phyloP scores from a whole-genome alignment of 2,888 invertebrate genomes.

The Cyclophora albipunctata region DNA sequence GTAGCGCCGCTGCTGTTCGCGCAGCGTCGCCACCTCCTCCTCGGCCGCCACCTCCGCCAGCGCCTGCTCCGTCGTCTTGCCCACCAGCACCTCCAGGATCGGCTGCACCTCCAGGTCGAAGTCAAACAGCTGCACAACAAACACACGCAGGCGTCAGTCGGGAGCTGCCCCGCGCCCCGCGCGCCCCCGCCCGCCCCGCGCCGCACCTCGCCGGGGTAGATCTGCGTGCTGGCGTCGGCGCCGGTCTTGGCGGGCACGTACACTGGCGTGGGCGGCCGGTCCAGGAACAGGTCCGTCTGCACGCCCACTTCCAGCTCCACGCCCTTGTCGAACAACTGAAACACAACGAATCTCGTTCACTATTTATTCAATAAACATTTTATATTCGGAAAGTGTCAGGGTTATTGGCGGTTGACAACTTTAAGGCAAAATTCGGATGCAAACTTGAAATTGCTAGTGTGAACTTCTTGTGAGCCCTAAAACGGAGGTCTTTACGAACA shows the following conservation, averaged over 20 bases:
- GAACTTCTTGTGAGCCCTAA: too few relatives aligned
- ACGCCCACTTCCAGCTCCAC: conserved; percentile 85
- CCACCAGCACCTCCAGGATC: conserved; percentile 90
- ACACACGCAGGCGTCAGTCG: neutral
- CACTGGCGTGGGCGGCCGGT: conserved; percentile 86
- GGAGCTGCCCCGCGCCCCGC: neutral
- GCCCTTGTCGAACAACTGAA: conserved; percentile 81
- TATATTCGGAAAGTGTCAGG: too few relatives aligned
- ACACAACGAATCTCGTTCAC: conserved; percentile 1
- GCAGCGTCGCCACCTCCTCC: conserved; percentile 89
- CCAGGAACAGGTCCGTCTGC: conserved; percentile 91
- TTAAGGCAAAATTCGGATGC: too few relatives aligned
- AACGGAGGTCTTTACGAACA: too few relatives aligned
- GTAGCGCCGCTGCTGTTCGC: conserved; percentile 84
- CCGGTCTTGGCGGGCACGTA: conserved; percentile 88
- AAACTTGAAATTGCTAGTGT: too few relatives aligned
- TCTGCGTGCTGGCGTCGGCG: conserved; percentile 88
- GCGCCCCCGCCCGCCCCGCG: conserved; percentile 28
- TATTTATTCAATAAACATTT: too few relatives aligned
- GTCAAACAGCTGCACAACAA: conserved; percentile 82
- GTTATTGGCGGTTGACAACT: too few relatives aligned
- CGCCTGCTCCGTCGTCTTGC: conserved; percentile 92
- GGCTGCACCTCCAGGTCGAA: conserved; percentile 94
- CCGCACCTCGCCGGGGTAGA: conserved; percentile 88
- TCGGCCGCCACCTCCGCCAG: conserved; percentile 93